Base-by-base conservation (phyloP, 2,113 vertebrate species). In the Athene noctua region DNA sequence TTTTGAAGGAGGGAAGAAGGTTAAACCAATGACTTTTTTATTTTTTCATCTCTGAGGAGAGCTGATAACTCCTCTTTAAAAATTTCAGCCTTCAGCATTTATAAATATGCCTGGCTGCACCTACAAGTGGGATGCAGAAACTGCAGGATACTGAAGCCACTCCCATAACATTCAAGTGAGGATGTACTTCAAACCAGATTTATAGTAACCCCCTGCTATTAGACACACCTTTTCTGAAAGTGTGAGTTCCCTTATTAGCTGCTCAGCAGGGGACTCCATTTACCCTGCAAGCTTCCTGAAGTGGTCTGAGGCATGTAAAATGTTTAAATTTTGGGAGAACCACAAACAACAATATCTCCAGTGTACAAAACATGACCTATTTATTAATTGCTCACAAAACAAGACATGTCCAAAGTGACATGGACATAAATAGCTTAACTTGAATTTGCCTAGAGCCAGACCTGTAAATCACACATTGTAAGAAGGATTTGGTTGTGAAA, bases 331-430 rank as follows among this genome's bases (percentile, higher is more conserved):
- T 94, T 29, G 63, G 88, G 75, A 93, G 82, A 84, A 59, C 26
- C 72, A 84, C 82, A 74, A 89, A 62, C 68, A 83, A 44, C 16
- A 36, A 1, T 44, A 55, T 59, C 68, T 87, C 65, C 73, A 59
- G 90, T 90, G 73, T 29, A 67, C 21, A 71, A 95, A 91, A 78
- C 44, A 34, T 47, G 51, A 94, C 63, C 71, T 81, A 19, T 71
- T 93, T 86, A 94, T 92, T 80, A 95, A 92, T 79, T 91, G 82
- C 42, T 94, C 52, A 17, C 52, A 55, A 80, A 94, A 82, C 55
- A 79, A 54, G 81, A 51, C 58, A 42, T 0, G 0, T 93, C 86
- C 82, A 71, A 90, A 94, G 75, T 74, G 86, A 92, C 59, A 44
- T 1, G 5, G 71, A 80, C 55, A 83, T 59, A 70, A 94, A 86